Evolutionary conservation across 1,140 invertebrate species (phyloP).

Genomic region (Tribolium castaneum): DNA sequence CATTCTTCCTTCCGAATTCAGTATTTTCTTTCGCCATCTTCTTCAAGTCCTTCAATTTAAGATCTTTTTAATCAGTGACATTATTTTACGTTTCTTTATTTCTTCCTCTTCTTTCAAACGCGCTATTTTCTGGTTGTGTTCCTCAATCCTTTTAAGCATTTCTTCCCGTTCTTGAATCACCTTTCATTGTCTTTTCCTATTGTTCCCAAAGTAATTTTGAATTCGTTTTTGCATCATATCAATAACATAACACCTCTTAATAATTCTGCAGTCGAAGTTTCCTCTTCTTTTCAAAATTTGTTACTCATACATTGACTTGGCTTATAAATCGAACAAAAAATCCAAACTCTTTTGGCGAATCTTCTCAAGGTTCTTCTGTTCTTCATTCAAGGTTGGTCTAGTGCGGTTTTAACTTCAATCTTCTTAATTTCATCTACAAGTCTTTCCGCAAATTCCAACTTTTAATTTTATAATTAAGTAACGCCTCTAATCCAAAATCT

Average conservation of each 20-base stretch:
- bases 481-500: conserved; percentile 66
- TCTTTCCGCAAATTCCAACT: conserved; percentile 58
- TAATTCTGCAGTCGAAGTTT: conserved; percentile 53
- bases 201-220: conserved; percentile 59
- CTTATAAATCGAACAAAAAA: conserved; percentile 69
- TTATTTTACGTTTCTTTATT: conserved; percentile 51
- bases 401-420: conserved; percentile 56
- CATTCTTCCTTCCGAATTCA: conserved; percentile 60
- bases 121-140: conserved; percentile 63
- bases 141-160: conserved; percentile 63
- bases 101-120: conserved; percentile 60
- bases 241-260: conserved; percentile 57
- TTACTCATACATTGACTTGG: conserved; percentile 67
- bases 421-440: conserved; percentile 58
- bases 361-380: conserved; percentile 66
- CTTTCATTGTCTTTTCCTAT: conserved; percentile 61
- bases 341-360: conserved; percentile 66
- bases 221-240: conserved; percentile 57
- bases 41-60: conserved; percentile 51
- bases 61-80: conserved; percentile 55
- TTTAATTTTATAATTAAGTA: conserved; percentile 64
- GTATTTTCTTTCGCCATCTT: conserved; percentile 51
- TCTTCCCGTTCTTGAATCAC: conserved; percentile 62
- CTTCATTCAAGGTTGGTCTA: conserved; percentile 64
- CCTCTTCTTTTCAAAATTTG: conserved; percentile 65